Evolutionary conservation across 2,797 vertebrate species (phyloP), one percentile per base, ranked within the genome.

Genomic region (Helarctos malayanus): DNA sequence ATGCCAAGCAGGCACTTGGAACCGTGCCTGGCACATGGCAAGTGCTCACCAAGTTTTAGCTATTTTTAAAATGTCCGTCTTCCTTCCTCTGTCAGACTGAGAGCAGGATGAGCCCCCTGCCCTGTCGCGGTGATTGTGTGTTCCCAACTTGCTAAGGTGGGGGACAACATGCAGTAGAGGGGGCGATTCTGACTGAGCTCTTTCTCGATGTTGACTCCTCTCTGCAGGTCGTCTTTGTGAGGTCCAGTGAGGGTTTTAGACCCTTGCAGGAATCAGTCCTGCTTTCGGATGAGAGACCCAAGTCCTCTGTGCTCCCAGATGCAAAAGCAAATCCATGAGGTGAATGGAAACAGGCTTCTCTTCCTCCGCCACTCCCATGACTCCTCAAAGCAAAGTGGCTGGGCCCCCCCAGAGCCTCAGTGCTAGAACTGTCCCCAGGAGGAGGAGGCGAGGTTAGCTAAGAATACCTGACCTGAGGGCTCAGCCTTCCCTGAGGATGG

Each of bases 21-120:
- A 75, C 90, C 7, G 1, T 68, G 87, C 89, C 94, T 87, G 41
- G 89, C 89, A 89, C 65, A 57, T 84, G 76, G 86, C 41, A 19
- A 91, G 76, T 49, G 47, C 82, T 96, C 89, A 73, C 73, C 69
- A 76, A 63, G 73, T 82, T 86, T 49, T 75, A 78, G 69, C 89
- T 95, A 63, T 94, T 97, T 96, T 81, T 76, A 93, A 79, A 84
- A 45, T 65, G 69, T 85, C 92, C 41, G 49, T 89, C 90, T 93
- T 78, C 47, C 23, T 69, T 85, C 45, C 90, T 65, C 68, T 41
- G 47, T 61, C 82, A 61, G 3, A 76, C 32, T 41, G 12, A 94
- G 71, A 91, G 75, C 56, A 35, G 3, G 38, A 18, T 32, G 23
- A 63, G 15, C 27, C 82, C 57, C 32, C 38, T 32, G 7, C 47